Evolutionary conservation across 1,140 invertebrate species (phyloP).

Genomic region (Spodoptera frugiperda): DNA sequence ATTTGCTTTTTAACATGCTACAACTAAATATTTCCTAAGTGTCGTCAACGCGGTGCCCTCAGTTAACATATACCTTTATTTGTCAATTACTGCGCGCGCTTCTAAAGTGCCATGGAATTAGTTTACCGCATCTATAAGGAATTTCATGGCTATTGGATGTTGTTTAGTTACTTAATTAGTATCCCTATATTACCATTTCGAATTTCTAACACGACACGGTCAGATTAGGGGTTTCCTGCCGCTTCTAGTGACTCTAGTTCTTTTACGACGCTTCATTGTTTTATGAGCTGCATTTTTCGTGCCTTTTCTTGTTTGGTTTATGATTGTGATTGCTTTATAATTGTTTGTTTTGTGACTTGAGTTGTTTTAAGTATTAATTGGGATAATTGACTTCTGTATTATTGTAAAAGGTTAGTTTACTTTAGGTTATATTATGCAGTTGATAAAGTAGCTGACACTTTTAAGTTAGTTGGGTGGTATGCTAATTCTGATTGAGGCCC

Average conservation of each 20-base stretch:
- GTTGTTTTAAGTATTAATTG: too few relatives aligned
- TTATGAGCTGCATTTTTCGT: slow-evolving; percentile 55
- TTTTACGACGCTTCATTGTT: slow-evolving; percentile 70
- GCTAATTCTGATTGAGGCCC: too few relatives aligned
- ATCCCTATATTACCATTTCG: slow-evolving; percentile 62
- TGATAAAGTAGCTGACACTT: too few relatives aligned
- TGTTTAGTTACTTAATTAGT: slow-evolving; percentile 82
- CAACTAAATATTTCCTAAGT: slow-evolving; percentile 53
- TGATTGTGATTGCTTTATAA: slow-evolving; percentile 1
- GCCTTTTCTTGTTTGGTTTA: background rate
- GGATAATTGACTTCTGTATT: too few relatives aligned
- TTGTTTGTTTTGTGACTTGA: too few relatives aligned
- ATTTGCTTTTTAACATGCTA: slow-evolving; percentile 50
- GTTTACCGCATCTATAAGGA: slow-evolving; percentile 77
- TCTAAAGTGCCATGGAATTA: slow-evolving; percentile 75
- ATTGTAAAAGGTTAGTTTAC: too few relatives aligned
- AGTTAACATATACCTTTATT: slow-evolving; percentile 73
- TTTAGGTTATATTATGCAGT: too few relatives aligned
- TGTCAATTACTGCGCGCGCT: slow-evolving; percentile 72
- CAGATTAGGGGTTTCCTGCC: slow-evolving; percentile 65
- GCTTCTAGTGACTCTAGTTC: slow-evolving; percentile 61
- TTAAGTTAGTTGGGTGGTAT: too few relatives aligned
- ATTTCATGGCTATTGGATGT: slow-evolving; percentile 78
- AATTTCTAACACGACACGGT: slow-evolving; percentile 64
- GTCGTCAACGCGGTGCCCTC: slow-evolving; percentile 44